A percentile compares a stretch with the other conserved stretches of the same genome.
Conservation (phyloP, 2,797 vertebrate species). For the Rhinophrynus dorsalis region DNA sequence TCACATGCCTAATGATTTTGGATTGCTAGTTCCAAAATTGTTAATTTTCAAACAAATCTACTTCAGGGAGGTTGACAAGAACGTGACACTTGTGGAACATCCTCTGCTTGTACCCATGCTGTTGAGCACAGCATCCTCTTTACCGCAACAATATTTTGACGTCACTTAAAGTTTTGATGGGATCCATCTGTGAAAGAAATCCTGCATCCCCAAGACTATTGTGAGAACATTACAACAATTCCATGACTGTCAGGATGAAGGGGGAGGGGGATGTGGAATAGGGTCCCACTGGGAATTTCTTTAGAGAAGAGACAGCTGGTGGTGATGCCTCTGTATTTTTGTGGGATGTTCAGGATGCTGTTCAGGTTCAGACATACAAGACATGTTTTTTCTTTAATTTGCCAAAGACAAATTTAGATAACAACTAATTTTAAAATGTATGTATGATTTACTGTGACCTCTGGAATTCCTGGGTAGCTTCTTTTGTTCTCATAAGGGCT, state of each 20-base stretch:
- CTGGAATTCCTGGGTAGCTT: no score
- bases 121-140: not conserved
- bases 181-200: slow-evolving; percentile 39
- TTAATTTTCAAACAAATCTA: no score
- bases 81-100: slow-evolving; percentile 28
- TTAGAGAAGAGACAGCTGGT: slow-evolving; percentile 39
- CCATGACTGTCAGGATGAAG: slow-evolving; percentile 13
- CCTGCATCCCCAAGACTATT: slow-evolving; percentile 33
- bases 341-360: not conserved
- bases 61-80: not conserved
- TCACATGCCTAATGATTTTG: no score
- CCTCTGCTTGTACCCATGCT: not conserved
- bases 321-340: not conserved
- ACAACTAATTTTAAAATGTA: no score
- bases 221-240: slow-evolving; percentile 48
- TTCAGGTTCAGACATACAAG: not conserved
- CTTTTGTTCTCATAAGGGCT: no score
- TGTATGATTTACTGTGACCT: no score
- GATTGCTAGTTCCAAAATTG: no score
- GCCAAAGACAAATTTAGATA: no score
- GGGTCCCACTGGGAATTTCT: slow-evolving; percentile 36
- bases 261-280: slow-evolving; percentile 12
- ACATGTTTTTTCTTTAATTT: not conserved
- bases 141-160: not conserved
- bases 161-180: slow-evolving; percentile 22